Conservation (phyloP, 2,797 vertebrate genomes). For the Eptatretus atami region DNA sequence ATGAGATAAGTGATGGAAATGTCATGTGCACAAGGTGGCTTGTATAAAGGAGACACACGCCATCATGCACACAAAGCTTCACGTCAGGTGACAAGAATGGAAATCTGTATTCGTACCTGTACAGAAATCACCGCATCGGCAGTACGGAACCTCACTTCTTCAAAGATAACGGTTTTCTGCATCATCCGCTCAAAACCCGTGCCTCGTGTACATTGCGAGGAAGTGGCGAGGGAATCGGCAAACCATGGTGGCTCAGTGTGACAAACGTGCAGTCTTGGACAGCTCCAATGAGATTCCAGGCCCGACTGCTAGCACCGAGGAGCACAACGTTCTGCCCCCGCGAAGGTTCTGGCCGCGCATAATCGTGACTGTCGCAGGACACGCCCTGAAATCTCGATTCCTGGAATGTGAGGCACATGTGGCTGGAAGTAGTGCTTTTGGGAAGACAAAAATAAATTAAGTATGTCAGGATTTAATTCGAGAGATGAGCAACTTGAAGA, state of each 20-base stretch:
- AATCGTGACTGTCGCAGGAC: conserved; percentile 28
- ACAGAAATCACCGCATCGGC: conserved; percentile 25
- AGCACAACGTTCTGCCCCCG: conserved; percentile 18
- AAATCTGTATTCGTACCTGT: conserved; percentile 29
- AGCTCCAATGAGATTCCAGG: conserved; percentile 29
- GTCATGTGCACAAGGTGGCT: conserved; percentile 18
- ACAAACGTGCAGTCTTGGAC: conserved; percentile 15
- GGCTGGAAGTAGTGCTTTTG: conserved; percentile 24
- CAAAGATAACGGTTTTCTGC: conserved; percentile 15
- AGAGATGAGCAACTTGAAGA: no score
- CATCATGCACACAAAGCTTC: conserved; percentile 15
- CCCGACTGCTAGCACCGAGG: conserved; percentile 27
- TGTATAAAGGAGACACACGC: conserved; percentile 18
- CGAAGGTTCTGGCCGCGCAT: conserved; percentile 19
- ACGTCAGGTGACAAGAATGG: conserved; percentile 17
- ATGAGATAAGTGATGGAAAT: conserved; percentile 23
- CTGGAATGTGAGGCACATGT: conserved; percentile 20
- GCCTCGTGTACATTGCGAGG: conserved; percentile 15
- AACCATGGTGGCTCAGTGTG: conserved; percentile 18
- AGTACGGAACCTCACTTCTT: conserved; percentile 13
- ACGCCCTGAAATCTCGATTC: conserved; percentile 24
- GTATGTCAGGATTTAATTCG: no score
- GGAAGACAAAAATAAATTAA: no score
- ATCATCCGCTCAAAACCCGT: conserved; percentile 12
- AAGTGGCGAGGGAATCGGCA: conserved; percentile 13